A percentile compares a stretch with the other conserved stretches of the same genome.
Evolutionary conservation across 2,888 invertebrate genomes (phyloP).

Genomic region (Branchellion lobata): DNA sequence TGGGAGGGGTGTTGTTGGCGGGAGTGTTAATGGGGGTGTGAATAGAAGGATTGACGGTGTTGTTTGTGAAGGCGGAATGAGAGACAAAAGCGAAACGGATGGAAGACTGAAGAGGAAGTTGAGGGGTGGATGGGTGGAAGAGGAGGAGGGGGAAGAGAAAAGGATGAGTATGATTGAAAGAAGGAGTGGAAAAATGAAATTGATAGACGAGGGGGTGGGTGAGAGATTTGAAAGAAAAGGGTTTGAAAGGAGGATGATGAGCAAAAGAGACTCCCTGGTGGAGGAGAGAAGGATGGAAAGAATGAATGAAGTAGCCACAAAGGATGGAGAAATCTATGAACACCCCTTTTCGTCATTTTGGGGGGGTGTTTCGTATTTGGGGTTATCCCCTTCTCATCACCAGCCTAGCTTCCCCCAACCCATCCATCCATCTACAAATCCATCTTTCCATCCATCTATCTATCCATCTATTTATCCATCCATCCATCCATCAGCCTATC

Average conservation of each 20-base stretch:
- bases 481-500: neutral
- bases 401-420: neutral
- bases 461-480: neutral
- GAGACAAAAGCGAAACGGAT: too few species aligned
- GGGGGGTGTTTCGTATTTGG: too few species aligned
- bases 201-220: neutral
- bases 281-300: too few species aligned
- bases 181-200: conserved; percentile 6
- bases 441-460: neutral
- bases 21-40: neutral
- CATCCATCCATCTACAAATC: neutral
- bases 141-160: neutral
- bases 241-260: neutral
- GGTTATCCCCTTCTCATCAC: neutral
- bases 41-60: neutral
- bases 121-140: neutral
- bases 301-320: too few species aligned
- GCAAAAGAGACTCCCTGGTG: too few species aligned
- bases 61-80: neutral
- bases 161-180: neutral
- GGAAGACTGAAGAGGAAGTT: too few species aligned
- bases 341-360: too few species aligned
- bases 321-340: too few species aligned
- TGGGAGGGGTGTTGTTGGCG: neutral
- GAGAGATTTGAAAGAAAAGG: neutral